Evolutionary conservation across 2,888 invertebrate species (phyloP).

Genomic region (Tiphia femorata): DNA sequence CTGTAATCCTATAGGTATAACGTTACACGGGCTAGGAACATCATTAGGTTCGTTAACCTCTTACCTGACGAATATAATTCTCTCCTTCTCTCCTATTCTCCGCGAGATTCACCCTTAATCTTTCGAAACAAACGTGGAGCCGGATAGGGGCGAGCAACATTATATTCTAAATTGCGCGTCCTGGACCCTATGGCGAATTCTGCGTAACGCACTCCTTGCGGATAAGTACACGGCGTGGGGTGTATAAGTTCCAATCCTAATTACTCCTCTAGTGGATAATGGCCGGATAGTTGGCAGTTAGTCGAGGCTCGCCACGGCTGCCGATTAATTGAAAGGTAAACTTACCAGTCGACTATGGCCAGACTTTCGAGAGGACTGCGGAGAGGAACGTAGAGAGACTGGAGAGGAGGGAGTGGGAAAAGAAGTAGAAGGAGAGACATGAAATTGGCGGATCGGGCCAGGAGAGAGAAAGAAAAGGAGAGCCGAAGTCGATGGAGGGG

Average conservation of each 20-base stretch:
- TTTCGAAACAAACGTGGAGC: not conserved
- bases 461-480: conserved; percentile 11
- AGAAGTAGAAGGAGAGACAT: conserved; percentile 8
- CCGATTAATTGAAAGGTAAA: conserved; percentile 67
- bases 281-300: conserved; percentile 63
- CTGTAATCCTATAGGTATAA: no score
- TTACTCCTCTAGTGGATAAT: conserved; percentile 65
- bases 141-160: not conserved
- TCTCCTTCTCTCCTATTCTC: no score
- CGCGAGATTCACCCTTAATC: not conserved
- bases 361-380: conserved; percentile 58
- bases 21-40: no score
- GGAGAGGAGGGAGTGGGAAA: conserved; percentile 26
- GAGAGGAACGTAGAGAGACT: conserved; percentile 19
- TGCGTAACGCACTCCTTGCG: conserved; percentile 16
- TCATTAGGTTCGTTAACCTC: no score
- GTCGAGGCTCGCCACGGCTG: conserved; percentile 54
- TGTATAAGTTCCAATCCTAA: conserved; percentile 58
- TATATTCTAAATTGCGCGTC: conserved; percentile 20
- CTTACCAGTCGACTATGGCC: conserved; percentile 60
- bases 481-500: conserved; percentile 5
- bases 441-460: conserved; percentile 1
- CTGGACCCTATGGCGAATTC: not conserved
- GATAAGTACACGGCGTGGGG: conserved; percentile 20
- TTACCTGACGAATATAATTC: no score